phyloP scores from a whole-genome alignment of 2,113 vertebrate species.

The Strix uralensis region DNA sequence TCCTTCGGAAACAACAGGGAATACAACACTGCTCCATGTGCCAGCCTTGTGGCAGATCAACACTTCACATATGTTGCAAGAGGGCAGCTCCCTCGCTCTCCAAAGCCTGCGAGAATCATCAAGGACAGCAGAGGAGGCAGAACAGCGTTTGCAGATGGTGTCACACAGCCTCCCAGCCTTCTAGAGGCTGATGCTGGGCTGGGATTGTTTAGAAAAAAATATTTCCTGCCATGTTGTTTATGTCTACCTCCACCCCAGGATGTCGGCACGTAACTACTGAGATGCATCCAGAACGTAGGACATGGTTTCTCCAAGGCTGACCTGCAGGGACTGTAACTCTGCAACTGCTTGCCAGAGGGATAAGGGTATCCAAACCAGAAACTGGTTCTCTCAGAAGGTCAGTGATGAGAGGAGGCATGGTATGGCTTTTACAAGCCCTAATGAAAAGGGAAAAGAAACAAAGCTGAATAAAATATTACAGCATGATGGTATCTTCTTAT shows the following conservation, averaged over 20 bases:
- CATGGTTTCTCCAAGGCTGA: background rate
- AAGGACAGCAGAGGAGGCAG: constrained; percentile 1
- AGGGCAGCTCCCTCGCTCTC: background rate
- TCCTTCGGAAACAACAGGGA: background rate
- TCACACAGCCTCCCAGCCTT: background rate
- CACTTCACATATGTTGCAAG: background rate
- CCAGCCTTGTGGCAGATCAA: constrained; percentile 15
- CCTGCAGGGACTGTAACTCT: background rate
- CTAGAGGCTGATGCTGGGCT: background rate
- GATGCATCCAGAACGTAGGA: background rate
- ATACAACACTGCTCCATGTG: background rate
- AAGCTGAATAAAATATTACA: background rate
- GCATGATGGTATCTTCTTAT: background rate
- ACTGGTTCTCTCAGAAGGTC: background rate
- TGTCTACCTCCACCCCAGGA: background rate
- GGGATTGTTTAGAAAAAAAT: background rate
- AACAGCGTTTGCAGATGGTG: background rate
- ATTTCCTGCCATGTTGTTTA: background rate
- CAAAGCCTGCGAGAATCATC: background rate
- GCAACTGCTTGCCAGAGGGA: background rate
- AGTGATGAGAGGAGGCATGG: background rate
- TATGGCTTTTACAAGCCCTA: background rate
- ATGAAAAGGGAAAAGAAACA: background rate
- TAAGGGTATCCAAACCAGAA: background rate
- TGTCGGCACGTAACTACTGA: background rate